Evolutionary conservation across 2,888 invertebrate species (phyloP), one percentile per base, ranked within the genome.

Genomic region (Cordilura impudica): DNA sequence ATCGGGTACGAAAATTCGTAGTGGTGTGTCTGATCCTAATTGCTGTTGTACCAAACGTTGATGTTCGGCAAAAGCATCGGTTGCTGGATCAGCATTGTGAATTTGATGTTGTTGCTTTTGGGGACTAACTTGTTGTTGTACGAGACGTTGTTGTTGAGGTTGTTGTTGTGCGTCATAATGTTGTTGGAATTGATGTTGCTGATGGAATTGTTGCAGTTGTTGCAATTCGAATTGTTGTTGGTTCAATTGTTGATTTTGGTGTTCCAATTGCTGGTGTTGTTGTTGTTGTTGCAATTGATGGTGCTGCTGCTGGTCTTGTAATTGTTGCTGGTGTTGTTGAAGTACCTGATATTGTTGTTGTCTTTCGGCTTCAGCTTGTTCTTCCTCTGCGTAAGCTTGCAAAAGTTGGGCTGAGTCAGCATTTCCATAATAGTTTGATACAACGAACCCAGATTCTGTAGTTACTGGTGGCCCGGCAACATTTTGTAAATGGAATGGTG

Each of bases 1-100:
- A 49, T 91, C 91, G 0, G 91, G 91, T 12, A 91, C 90, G 83
- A 91, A 90, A 77, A 91, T 91, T 78, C 91, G 88, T 56, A 91
- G 79, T 0, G 91, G 90, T 23, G 87, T 87, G 65, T 88, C 88
- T 29, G 80, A 81, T 3, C 89, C 86, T 19, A 88, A 82, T 49
- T 87, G 88, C 78, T 89, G 86, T n/a, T 84, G 81, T 4, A 89
- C 86, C 14, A 88, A 81, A 39, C 87, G 84, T 58, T 88, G 87
- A 81, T 89, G 88, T 54, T 88, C 87, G 56, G 88, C 86, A 74
- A 88, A 88, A 0, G 89, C 88, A 2, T 85, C 75, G 7, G 84
- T 79, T 4, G 83, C 81, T 23, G 85, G 83, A 61, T 84, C 86
- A 16, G 60, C 19, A 1, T 76, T 78, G 1, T 75, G 58, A 12